Percentiles rank a stretch among this genome's conserved stretches.
These are phyloP conservation scores for Stenopsyche tienmushanensis DNA, from an alignment of 1,140 invertebrate genomes.

Conservation along the genomic window DNA sequence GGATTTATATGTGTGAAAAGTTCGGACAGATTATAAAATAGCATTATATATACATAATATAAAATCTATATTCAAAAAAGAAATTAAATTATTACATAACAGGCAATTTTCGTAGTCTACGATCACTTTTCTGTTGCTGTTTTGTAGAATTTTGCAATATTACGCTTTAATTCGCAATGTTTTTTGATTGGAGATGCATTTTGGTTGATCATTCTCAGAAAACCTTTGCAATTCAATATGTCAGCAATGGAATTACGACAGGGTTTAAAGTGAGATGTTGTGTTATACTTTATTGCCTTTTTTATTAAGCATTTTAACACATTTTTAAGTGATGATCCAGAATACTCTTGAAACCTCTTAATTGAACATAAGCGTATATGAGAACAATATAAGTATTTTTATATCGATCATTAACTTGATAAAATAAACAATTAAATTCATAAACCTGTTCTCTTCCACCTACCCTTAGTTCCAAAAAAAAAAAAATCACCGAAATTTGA, in stretches of 20 bases:
- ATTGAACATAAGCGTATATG: no score
- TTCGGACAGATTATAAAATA: constrained; percentile 31
- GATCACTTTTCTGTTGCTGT: constrained; percentile 19
- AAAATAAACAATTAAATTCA: no score
- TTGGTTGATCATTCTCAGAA: background rate
- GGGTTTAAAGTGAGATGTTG: constrained; percentile 20
- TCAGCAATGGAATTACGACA: constrained; percentile 11
- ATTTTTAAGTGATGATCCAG: background rate
- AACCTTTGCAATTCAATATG: background rate
- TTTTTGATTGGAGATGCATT: background rate
- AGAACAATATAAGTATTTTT: background rate
- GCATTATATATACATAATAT: constrained; percentile 36
- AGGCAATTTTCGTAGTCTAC: constrained; percentile 34
- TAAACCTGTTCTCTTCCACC: no score
- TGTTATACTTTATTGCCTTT: constrained; percentile 10
- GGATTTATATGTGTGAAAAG: constrained; percentile 28
- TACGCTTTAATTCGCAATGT: constrained; percentile 5
- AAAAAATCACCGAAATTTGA: constrained; percentile 4
- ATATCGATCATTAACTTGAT: no score
- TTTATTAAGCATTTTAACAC: no score
- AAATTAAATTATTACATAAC: constrained; percentile 33
- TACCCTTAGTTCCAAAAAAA: no score
- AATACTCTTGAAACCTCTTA: background rate
- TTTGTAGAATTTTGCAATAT: constrained; percentile 21
- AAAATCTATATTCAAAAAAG: constrained; percentile 36